Percentiles rank a stretch among this genome's conserved stretches.
phyloP scores from a whole-genome alignment of 2,113 vertebrate genomes.

The Gallinago undulata region DNA sequence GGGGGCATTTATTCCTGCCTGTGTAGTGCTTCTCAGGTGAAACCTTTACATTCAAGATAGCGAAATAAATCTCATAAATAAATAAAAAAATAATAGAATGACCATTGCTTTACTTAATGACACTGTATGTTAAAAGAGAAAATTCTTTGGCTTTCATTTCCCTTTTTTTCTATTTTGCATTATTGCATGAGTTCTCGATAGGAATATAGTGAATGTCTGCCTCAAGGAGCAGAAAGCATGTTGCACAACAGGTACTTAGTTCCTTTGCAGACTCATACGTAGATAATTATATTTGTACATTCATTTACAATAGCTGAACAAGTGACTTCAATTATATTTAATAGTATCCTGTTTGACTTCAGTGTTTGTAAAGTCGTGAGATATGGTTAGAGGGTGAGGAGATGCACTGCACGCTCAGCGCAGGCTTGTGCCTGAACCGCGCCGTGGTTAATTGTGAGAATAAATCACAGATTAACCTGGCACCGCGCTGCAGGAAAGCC shows the following conservation, averaged over 20 bases:
- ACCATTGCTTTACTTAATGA: neutral
- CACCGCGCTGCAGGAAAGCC: fast-evolving
- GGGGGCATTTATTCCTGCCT: neutral
- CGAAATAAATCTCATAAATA: neutral
- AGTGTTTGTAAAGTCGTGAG: neutral
- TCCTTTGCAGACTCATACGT: neutral
- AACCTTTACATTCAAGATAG: neutral
- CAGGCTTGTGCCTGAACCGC: fast-evolving
- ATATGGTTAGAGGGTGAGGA: neutral
- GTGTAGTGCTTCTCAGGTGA: neutral
- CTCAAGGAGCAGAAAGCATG: neutral
- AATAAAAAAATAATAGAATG: neutral
- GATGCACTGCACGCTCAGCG: fast-evolving
- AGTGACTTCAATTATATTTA: neutral
- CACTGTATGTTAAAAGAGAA: neutral
- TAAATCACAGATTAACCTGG: neutral
- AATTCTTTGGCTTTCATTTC: neutral
- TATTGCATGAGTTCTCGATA: neutral
- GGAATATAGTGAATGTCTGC: neutral
- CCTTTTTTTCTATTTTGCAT: neutral
- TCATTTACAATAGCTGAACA: neutral
- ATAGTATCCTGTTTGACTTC: neutral
- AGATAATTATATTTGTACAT: neutral
- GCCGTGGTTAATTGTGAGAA: neutral
- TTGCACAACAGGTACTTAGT: neutral